Evolutionary conservation across 2,888 invertebrate species (phyloP).

Genomic region (Caenorhabditis becei): DNA sequence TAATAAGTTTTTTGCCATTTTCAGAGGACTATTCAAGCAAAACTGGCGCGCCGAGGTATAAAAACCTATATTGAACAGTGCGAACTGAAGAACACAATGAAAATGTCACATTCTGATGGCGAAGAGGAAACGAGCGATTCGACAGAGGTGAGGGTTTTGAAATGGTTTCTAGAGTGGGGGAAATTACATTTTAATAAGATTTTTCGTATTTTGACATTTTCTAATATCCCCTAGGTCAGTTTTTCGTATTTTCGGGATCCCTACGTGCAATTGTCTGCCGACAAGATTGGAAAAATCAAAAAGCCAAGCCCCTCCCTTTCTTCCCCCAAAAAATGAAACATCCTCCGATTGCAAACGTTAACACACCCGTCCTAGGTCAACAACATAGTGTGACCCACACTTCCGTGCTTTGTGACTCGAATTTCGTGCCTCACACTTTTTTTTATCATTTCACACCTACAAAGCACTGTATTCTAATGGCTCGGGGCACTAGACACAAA

Average conservation of each 20-base stretch:
- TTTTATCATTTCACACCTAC: slow-evolving; percentile 7
- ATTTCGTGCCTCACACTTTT: slow-evolving; percentile 22
- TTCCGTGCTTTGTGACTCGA: slow-evolving; percentile 51
- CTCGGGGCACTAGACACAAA: not conserved
- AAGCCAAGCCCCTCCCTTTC: slow-evolving; percentile 13
- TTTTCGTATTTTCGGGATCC: too few relatives aligned
- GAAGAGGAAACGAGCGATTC: slow-evolving; percentile 18
- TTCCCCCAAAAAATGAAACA: not conserved
- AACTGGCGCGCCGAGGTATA: not conserved
- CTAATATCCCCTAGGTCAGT: not conserved
- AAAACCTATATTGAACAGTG: not conserved
- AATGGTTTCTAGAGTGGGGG: not conserved
- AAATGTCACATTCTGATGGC: slow-evolving; percentile 14
- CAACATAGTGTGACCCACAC: slow-evolving; percentile 40
- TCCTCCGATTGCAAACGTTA: not conserved
- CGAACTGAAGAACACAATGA: slow-evolving; percentile 8
- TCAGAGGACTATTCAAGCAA: too few relatives aligned
- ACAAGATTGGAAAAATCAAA: too few relatives aligned
- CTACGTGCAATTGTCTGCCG: too few relatives aligned
- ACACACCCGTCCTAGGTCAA: slow-evolving; percentile 37
- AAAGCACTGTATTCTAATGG: not conserved
- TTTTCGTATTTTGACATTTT: not conserved
- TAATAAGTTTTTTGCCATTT: too few relatives aligned
- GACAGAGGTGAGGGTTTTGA: slow-evolving; percentile 11
- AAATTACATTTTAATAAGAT: too few relatives aligned